Percentiles rank a stretch among this genome's conserved stretches.
Evolutionary conservation across 2,113 vertebrate genomes (phyloP).

Genomic region (Zapornia atra): DNA sequence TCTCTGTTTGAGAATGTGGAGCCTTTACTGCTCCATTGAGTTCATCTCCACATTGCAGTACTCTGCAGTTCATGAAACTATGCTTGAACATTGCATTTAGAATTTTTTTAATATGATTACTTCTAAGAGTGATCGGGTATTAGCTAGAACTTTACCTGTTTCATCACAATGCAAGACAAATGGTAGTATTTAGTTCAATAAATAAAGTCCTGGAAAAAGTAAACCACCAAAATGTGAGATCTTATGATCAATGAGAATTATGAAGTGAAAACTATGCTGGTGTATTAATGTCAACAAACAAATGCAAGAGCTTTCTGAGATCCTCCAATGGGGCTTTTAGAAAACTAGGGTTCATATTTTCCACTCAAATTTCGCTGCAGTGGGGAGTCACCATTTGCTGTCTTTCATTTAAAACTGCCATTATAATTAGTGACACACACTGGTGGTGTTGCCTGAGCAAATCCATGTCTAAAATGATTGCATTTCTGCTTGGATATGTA

Average conservation of each 20-base stretch:
- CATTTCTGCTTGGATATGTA: conserved; percentile 44
- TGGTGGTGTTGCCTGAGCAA: conserved; percentile 30
- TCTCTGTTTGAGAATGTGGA: background rate
- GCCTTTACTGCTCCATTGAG: background rate
- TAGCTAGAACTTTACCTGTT: background rate
- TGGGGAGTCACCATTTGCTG: background rate
- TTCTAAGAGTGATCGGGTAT: background rate
- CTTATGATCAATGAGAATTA: background rate
- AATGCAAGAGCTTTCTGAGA: background rate
- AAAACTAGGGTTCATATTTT: background rate
- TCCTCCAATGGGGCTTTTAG: background rate
- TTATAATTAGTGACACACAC: conserved; percentile 30
- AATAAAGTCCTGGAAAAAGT: background rate
- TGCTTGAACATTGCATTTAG: background rate
- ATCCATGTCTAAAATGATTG: conserved; percentile 18
- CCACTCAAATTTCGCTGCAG: background rate
- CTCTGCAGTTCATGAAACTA: background rate
- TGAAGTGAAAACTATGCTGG: background rate
- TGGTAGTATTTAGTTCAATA: background rate
- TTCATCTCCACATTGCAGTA: background rate
- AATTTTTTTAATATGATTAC: background rate
- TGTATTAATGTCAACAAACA: background rate
- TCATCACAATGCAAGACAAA: background rate
- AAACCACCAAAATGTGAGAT: background rate
- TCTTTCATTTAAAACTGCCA: background rate